Percentiles rank a stretch among this genome's conserved stretches.
phyloP scores from a whole-genome alignment of 1,140 invertebrate species.

The Brachionus calyciflorus region DNA sequence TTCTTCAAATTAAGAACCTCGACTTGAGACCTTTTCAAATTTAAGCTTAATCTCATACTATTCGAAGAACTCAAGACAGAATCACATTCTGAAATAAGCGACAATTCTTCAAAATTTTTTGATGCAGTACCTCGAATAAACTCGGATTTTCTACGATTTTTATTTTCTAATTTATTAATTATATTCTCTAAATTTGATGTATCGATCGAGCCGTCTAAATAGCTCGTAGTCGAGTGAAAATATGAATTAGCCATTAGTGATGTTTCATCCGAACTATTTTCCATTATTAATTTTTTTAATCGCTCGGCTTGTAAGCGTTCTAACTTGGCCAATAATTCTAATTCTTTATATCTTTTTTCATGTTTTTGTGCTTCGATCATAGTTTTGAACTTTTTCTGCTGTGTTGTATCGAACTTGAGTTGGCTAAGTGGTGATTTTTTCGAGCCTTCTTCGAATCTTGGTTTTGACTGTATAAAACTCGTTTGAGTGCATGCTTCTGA shows the following conservation, averaged over 20 bases:
- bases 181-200: background rate
- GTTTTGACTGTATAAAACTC: slow-evolving; percentile 25
- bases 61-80: background rate
- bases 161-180: background rate
- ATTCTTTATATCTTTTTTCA: slow-evolving; percentile 31
- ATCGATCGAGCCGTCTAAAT: background rate
- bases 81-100: slow-evolving; percentile 24
- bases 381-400: slow-evolving; percentile 32
- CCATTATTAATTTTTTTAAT: slow-evolving; percentile 13
- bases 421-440: slow-evolving; percentile 16
- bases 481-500: slow-evolving; percentile 35
- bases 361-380: slow-evolving; percentile 45
- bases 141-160: slow-evolving; percentile 1
- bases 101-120: slow-evolving; percentile 25
- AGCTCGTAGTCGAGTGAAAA: background rate
- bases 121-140: background rate
- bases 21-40: slow-evolving; percentile 11
- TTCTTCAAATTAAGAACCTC: slow-evolving; percentile 42
- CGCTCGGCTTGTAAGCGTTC: slow-evolving; percentile 26
- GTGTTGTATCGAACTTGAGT: background rate
- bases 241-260: slow-evolving; percentile 7
- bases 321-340: slow-evolving; percentile 27
- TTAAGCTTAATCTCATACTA: background rate
- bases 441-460: background rate
- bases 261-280: background rate